Evolutionary conservation across 2,797 vertebrate genomes (phyloP).

Genomic region (Pseudopleuronectes americanus): DNA sequence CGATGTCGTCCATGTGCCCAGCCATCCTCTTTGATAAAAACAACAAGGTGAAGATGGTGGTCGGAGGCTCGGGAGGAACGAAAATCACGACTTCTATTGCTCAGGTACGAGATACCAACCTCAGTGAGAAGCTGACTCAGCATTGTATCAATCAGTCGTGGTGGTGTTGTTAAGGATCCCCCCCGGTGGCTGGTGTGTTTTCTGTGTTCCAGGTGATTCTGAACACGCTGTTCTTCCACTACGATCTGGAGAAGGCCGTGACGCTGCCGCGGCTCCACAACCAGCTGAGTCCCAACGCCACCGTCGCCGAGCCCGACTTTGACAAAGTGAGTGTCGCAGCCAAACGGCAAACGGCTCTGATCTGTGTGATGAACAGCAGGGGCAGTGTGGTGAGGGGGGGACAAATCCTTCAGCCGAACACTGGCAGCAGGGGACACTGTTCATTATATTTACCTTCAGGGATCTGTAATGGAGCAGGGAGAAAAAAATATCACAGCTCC

Average conservation of each 20-base stretch:
- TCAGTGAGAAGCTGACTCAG: no score
- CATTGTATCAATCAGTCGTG: background rate
- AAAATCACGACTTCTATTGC: constrained; percentile 92
- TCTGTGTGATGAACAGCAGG: constrained; percentile 18
- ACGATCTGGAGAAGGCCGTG: constrained; percentile 85
- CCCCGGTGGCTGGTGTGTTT: background rate
- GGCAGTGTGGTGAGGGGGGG: background rate
- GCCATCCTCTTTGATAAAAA: constrained; percentile 87
- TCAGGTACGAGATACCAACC: constrained; percentile 77
- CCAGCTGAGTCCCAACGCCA: constrained; percentile 89
- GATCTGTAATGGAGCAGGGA: background rate
- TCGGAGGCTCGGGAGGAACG: constrained; percentile 93
- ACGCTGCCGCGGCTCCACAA: constrained; percentile 90
- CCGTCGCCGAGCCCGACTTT: constrained; percentile 80
- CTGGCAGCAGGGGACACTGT: background rate
- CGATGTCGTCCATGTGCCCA: constrained; percentile 96
- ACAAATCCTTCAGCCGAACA: constrained; percentile 25
- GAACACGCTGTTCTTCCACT: constrained; percentile 89
- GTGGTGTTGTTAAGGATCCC: no score
- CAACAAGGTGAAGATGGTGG: constrained; percentile 89
- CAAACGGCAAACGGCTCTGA: constrained; percentile 18
- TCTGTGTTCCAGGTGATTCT: constrained; percentile 87
- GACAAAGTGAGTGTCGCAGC: constrained; percentile 82
- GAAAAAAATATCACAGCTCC: background rate
- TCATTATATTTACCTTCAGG: constrained; percentile 34